Conservation (phyloP, 2,888 invertebrate genomes). For the Notodonta dromedarius region DNA sequence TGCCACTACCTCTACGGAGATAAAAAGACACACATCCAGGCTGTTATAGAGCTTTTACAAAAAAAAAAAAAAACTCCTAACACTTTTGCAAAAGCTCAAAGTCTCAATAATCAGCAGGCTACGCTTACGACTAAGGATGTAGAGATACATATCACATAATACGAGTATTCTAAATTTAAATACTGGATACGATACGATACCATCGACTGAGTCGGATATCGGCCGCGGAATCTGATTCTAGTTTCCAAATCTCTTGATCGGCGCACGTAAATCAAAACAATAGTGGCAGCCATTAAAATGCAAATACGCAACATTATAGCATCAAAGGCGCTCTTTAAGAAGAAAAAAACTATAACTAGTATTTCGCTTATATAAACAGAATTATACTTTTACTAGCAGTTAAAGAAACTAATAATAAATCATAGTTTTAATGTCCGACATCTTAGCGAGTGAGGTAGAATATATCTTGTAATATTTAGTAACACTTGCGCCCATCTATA, state of each 20-base stretch:
- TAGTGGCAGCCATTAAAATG: background rate
- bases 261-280: slow-evolving; percentile 5
- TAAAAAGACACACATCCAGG: too few species aligned
- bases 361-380: background rate
- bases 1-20: too few species aligned
- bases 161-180: too few species aligned
- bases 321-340: background rate
- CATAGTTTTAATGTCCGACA: slow-evolving; percentile 22
- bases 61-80: too few species aligned
- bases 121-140: too few species aligned
- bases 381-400: slow-evolving; percentile 5
- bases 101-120: too few species aligned
- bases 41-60: too few species aligned
- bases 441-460: slow-evolving; percentile 21
- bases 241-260: slow-evolving; percentile 5
- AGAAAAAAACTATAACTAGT: background rate
- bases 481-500: slow-evolving; percentile 25
- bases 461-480: slow-evolving; percentile 23
- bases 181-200: too few species aligned
- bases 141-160: too few species aligned
- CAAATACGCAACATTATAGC: background rate
- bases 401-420: slow-evolving; percentile 23
- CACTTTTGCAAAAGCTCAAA: too few species aligned
- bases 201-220: background rate
- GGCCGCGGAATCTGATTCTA: background rate